A percentile compares a stretch with the other conserved stretches of the same genome.
These are phyloP conservation scores for Sebastes jordani DNA, from an alignment of 2,797 vertebrate species.

Conservation along the genomic window DNA sequence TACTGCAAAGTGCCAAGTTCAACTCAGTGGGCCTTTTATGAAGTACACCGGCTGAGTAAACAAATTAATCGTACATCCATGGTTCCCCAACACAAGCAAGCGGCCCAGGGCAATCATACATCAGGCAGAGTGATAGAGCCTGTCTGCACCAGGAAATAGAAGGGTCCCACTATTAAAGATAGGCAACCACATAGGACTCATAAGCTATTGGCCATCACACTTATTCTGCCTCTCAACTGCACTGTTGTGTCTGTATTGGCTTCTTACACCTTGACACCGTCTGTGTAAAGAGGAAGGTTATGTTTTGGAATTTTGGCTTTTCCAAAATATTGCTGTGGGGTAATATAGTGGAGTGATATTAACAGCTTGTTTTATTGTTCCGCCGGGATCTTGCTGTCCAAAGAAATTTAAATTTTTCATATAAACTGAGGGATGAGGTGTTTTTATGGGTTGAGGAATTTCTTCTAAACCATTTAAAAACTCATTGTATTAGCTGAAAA, in stretches of 20 bases:
- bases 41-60: conserved; percentile 79
- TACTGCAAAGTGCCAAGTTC: conserved; percentile 79
- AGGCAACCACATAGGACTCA: conserved; percentile 57
- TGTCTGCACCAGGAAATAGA: conserved; percentile 73
- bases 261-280: conserved; percentile 16
- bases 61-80: conserved; percentile 79
- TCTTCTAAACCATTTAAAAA: background rate
- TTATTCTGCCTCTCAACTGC: conserved; percentile 28
- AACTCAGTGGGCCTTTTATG: conserved; percentile 77
- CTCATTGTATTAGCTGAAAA: background rate
- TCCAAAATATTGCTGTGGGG: background rate
- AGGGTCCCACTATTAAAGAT: conserved; percentile 61
- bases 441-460: background rate
- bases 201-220: conserved; percentile 45
- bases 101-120: conserved; percentile 73
- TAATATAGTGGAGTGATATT: conserved; percentile 1
- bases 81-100: conserved; percentile 68
- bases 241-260: conserved; percentile 4
- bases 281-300: conserved; percentile 1
- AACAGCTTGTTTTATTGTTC: background rate
- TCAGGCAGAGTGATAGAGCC: conserved; percentile 76
- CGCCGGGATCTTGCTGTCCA: background rate
- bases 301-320: conserved; percentile 15
- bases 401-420: background rate
- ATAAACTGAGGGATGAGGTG: background rate